A percentile compares a stretch with the other conserved stretches of the same genome.
Conservation (phyloP, 2,797 vertebrate species). For the Prionace glauca region DNA sequence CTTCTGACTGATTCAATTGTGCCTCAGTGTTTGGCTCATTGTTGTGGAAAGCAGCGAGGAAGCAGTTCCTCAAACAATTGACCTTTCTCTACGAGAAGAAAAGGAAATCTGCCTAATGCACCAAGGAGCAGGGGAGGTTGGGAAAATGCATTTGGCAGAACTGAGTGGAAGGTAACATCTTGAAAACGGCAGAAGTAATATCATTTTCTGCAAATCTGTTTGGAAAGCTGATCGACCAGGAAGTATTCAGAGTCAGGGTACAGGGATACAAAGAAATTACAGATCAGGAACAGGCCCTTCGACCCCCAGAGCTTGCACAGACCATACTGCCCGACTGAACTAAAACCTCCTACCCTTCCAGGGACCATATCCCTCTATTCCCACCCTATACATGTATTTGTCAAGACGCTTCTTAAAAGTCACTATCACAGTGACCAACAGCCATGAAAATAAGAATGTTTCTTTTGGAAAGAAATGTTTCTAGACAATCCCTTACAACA, state of each 20-base stretch:
- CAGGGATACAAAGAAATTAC: no score
- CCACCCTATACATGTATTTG: no score
- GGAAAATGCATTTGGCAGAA: conserved; percentile 25
- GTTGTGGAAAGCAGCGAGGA: conserved; percentile 23
- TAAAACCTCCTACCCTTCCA: no score
- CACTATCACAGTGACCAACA: background rate
- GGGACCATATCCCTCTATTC: no score
- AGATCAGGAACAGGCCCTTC: no score
- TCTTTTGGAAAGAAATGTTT: background rate
- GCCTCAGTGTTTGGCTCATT: conserved; percentile 1
- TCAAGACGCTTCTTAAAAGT: no score
- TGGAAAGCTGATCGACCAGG: background rate
- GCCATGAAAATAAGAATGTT: background rate
- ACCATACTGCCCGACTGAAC: no score
- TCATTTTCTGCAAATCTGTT: background rate
- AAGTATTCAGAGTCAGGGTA: background rate
- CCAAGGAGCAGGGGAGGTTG: background rate
- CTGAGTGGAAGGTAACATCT: background rate
- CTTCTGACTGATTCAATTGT: conserved; percentile 64
- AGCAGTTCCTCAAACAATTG: conserved; percentile 33
- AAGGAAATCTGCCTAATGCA: conserved; percentile 30
- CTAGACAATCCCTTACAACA: background rate
- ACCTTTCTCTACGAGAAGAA: conserved; percentile 4
- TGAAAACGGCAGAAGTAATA: conserved; percentile 16
- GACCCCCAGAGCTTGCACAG: no score